A percentile compares a stretch with the other conserved stretches of the same genome.
Conservation (phyloP, 2,888 invertebrate genomes). For the Pimpla rufipes region DNA sequence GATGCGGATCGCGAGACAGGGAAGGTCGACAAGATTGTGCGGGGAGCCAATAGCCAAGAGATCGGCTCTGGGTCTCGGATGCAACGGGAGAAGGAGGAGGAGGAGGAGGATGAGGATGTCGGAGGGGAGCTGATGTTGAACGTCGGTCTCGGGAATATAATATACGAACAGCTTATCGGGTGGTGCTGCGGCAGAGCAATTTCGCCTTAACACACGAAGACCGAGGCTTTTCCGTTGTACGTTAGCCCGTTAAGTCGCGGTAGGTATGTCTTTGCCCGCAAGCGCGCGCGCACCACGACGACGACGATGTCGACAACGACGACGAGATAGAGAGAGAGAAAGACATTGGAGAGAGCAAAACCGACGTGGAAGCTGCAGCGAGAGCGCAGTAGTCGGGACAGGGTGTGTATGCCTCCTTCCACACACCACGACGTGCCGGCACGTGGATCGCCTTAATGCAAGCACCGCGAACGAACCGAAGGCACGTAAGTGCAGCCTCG, state of each 20-base stretch:
- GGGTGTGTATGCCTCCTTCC: neutral
- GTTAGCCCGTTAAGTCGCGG: conserved; percentile 23
- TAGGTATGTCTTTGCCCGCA: conserved; percentile 25
- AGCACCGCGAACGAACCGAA: conserved; percentile 53
- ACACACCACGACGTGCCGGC: conserved; percentile 50
- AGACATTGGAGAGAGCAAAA: conserved; percentile 22
- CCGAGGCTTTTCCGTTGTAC: conserved; percentile 57
- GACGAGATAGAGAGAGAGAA: neutral
- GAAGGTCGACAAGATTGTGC: conserved; percentile 2
- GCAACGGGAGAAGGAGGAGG: conserved; percentile 4
- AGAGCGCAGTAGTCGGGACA: conserved; percentile 22
- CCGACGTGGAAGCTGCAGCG: conserved; percentile 38
- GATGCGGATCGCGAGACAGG: neutral
- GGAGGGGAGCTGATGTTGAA: conserved; percentile 8
- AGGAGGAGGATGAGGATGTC: too few relatives aligned
- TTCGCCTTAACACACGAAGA: conserved; percentile 43
- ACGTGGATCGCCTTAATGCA: conserved; percentile 65
- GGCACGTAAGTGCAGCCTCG: conserved; percentile 67
- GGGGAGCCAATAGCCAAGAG: conserved; percentile 31
- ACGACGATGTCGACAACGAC: too few relatives aligned
- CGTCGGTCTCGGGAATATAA: conserved; percentile 56
- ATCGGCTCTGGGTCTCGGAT: conserved; percentile 12
- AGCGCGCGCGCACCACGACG: neutral
- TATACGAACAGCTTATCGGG: conserved; percentile 66
- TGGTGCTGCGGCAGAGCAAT: conserved; percentile 58